Conservation (phyloP, 2,113 vertebrate species). For the Natator depressus region DNA sequence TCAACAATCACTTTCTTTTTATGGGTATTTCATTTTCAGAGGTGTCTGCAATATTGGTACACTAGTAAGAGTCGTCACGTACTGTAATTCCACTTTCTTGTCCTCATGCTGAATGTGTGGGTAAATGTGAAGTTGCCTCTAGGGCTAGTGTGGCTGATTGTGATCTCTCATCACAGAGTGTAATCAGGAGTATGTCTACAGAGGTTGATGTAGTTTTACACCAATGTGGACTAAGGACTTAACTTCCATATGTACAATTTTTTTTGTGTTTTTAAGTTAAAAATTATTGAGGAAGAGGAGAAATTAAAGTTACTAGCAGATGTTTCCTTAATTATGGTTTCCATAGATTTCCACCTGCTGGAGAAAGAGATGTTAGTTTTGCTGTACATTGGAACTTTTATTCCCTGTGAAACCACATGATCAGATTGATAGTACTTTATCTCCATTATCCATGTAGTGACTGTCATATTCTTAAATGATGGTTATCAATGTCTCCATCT, state of each 20-base stretch:
- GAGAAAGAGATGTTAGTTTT: not conserved
- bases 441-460: not conserved
- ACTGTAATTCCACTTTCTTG: not conserved
- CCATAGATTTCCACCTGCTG: not conserved
- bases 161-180: rapidly evolving
- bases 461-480: not conserved
- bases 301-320: not conserved
- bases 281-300: not conserved
- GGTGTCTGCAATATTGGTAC: not conserved
- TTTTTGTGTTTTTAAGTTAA: not conserved
- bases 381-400: not conserved
- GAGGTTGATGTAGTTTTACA: not conserved
- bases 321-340: not conserved
- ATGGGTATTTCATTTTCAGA: not conserved
- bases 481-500: not conserved
- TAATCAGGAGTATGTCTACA: not conserved
- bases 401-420: not conserved
- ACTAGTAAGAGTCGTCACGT: rapidly evolving
- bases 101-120: not conserved
- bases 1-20: not conserved
- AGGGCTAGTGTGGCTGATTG: too few relatives aligned
- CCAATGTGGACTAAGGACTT: not conserved
- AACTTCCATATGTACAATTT: not conserved
- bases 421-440: not conserved
- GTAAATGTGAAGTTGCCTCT: not conserved